Evolutionary conservation across 2,113 vertebrate species (phyloP).

Genomic region (Halcyon senegalensis): DNA sequence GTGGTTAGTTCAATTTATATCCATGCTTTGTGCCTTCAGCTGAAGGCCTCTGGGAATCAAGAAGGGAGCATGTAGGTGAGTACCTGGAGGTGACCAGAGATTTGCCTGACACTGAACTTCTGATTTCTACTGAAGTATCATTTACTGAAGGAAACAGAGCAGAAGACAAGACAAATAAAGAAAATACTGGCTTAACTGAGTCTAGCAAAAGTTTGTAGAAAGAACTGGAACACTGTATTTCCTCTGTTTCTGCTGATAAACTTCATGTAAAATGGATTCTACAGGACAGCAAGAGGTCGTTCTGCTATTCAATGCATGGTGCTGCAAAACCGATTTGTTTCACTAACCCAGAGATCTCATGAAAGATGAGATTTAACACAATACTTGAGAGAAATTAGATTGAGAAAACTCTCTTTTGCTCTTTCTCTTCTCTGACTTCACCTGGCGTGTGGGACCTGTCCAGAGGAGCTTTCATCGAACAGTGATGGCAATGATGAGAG

Average conservation of each 20-base stretch:
- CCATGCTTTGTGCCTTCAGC: neutral
- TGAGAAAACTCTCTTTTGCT: neutral
- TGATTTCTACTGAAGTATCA: neutral
- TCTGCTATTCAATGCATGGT: neutral
- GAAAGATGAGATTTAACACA: neutral
- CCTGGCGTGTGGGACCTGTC: neutral
- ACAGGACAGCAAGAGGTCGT: neutral
- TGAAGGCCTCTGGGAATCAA: accelerated
- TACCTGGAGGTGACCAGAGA: neutral
- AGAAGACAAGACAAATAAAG: neutral
- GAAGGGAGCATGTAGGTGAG: neutral
- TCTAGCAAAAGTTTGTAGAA: neutral
- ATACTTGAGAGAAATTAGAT: neutral
- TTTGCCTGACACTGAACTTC: neutral
- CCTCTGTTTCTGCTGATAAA: neutral
- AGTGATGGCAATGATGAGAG: neutral
- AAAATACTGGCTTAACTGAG: neutral
- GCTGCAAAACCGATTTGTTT: neutral
- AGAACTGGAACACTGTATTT: neutral
- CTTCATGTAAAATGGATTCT: neutral
- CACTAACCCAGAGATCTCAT: neutral
- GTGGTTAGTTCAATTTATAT: accelerated
- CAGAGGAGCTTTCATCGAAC: neutral
- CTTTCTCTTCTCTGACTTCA: neutral
- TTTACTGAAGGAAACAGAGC: neutral